A percentile compares a stretch with the other conserved stretches of the same genome.
phyloP scores from a whole-genome alignment of 2,888 invertebrate genomes.

The Heteromurus nitidus region DNA sequence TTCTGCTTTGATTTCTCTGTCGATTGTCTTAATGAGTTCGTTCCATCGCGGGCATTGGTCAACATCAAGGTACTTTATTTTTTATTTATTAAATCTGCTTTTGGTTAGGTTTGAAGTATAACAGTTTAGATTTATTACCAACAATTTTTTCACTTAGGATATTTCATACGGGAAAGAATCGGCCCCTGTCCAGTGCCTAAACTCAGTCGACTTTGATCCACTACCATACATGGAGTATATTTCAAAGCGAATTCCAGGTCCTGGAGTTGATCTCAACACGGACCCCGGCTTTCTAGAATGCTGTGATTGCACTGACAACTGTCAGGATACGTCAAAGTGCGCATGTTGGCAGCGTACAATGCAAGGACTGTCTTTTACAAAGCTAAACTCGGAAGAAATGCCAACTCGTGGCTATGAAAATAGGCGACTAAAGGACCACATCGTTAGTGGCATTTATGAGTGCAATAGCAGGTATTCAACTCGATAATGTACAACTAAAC shows the following conservation, averaged over 20 bases:
- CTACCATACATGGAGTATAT: constrained; percentile 92
- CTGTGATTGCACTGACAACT: constrained; percentile 95
- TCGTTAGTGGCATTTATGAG: constrained; percentile 95
- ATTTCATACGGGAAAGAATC: constrained; percentile 90
- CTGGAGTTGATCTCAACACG: constrained; percentile 88
- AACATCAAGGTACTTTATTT: constrained; percentile 5
- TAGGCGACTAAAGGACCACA: constrained; percentile 87
- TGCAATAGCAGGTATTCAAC: constrained; percentile 85
- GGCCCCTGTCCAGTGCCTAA: constrained; percentile 91
- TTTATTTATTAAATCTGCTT: no score
- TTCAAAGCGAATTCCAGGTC: constrained; percentile 87
- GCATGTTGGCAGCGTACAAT: constrained; percentile 92
- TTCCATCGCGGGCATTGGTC: constrained; percentile 73
- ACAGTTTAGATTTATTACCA: background rate
- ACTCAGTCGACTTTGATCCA: constrained; percentile 87
- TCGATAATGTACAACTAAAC: background rate
- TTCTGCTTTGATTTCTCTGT: constrained; percentile 91
- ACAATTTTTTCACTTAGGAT: constrained; percentile 76
- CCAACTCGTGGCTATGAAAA: constrained; percentile 86
- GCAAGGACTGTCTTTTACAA: constrained; percentile 82
- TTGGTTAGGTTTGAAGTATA: background rate
- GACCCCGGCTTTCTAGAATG: constrained; percentile 91
- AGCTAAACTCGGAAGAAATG: constrained; percentile 76
- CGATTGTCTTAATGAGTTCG: constrained; percentile 88
- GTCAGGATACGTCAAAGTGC: constrained; percentile 90